Conservation (phyloP, 2,113 vertebrate genomes). For the Syngnathoides biaculeatus region DNA sequence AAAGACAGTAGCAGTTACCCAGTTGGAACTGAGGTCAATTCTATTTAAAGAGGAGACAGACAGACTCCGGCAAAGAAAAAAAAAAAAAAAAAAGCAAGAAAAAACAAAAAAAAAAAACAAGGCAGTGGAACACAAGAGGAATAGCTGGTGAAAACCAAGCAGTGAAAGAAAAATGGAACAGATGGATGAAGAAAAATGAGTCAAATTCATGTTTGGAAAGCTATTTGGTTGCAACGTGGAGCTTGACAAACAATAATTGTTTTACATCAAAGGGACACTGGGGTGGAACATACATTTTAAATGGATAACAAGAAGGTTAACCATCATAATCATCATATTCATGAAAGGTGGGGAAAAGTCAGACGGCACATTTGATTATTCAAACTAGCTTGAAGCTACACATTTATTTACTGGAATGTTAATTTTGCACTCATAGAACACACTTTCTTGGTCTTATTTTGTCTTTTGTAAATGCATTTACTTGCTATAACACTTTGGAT, state of each 20-base stretch:
- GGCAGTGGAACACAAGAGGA: constrained; percentile 31
- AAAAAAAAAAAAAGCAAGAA: constrained; percentile 11
- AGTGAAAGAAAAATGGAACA: constrained; percentile 47
- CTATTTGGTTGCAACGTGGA: not conserved
- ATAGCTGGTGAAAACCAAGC: constrained; percentile 60
- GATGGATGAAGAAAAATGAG: not conserved
- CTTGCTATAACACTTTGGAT: no score
- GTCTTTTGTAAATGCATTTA: no score
- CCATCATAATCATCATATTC: not conserved
- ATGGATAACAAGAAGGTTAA: not conserved
- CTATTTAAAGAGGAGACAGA: constrained; percentile 74
- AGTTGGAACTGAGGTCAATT: constrained; percentile 70
- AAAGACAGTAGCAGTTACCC: constrained; percentile 51
- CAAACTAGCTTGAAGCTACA: no score
- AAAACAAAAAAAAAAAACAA: not conserved
- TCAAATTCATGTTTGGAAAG: not conserved
- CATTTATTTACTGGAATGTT: no score
- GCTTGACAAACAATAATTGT: not conserved
- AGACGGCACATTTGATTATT: no score
- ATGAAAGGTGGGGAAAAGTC: not conserved
- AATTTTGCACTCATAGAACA: no score
- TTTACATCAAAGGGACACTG: not conserved
- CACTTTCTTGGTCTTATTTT: no score
- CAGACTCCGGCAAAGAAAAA: constrained; percentile 61
- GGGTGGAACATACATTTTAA: not conserved